Percentiles rank a stretch among this genome's conserved stretches.
phyloP scores from a whole-genome alignment of 2,797 vertebrate species.

The Channallabes apus region DNA sequence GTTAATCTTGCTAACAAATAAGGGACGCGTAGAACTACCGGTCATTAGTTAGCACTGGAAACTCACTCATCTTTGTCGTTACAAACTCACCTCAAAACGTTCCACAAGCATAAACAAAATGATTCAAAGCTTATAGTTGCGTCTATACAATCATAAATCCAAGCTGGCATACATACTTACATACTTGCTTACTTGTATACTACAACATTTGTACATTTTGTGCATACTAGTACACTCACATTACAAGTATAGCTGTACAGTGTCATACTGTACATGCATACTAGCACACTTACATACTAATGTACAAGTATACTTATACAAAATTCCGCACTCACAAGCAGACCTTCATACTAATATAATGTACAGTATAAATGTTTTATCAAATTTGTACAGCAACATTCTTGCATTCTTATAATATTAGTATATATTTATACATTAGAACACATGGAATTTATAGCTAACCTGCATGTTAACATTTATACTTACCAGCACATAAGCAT shows the following conservation, averaged over 20 bases:
- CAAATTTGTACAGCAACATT: no score
- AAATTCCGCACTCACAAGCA: no score
- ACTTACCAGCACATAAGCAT: not conserved
- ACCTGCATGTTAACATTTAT: not conserved
- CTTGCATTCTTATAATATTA: not conserved
- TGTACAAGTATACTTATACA: not conserved
- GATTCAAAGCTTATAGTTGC: not conserved
- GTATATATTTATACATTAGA: not conserved
- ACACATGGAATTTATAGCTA: not conserved
- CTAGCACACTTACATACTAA: not conserved
- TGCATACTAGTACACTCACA: no score
- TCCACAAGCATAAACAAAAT: not conserved
- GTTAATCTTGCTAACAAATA: conserved; percentile 3
- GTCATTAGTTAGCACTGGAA: not conserved
- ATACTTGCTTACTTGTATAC: not conserved
- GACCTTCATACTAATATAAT: not conserved
- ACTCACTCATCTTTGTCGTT: not conserved
- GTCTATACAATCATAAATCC: not conserved
- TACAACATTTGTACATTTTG: not conserved
- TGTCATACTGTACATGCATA: not conserved
- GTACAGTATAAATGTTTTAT: no score
- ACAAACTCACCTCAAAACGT: not conserved
- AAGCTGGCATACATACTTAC: not conserved
- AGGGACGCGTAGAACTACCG: not conserved
- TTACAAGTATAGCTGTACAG: not conserved